Evolutionary conservation across 2,113 vertebrate genomes (phyloP).

Genomic region (Prunella fulvescens): DNA sequence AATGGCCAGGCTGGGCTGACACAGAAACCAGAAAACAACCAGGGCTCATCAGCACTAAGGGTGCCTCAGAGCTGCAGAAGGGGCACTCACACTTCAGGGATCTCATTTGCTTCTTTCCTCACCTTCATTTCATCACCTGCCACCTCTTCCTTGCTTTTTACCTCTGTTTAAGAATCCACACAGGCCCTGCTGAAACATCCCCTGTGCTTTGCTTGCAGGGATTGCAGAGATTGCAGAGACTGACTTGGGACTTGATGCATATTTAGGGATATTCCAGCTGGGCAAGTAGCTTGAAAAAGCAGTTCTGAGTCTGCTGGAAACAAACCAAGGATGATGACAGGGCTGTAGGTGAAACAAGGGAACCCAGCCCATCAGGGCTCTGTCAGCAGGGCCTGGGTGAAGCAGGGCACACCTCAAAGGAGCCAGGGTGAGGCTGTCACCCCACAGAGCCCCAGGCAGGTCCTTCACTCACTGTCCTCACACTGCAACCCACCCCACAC

Average conservation of each 20-base stretch:
- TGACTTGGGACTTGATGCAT: background rate
- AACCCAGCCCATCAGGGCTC: background rate
- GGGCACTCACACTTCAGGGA: background rate
- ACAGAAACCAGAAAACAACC: background rate
- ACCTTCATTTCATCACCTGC: background rate
- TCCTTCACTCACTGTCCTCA: background rate
- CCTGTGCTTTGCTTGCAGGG: fast-evolving
- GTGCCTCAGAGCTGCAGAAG: background rate
- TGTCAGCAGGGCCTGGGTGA: background rate
- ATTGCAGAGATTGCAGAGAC: fast-evolving
- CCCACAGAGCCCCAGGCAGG: background rate
- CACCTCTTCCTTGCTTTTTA: background rate
- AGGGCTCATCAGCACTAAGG: background rate
- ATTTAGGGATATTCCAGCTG: conserved; percentile 24
- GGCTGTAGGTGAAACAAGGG: background rate
- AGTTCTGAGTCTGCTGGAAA: conserved; percentile 8
- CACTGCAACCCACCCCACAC: background rate
- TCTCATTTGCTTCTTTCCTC: background rate
- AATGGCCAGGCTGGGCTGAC: background rate
- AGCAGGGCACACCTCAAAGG: background rate
- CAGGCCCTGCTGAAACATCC: background rate
- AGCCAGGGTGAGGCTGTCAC: fast-evolving
- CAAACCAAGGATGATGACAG: background rate
- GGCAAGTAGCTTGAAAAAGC: conserved; percentile 7
- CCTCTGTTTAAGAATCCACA: background rate